phyloP scores from a whole-genome alignment of 35 echinoderm and acorn worm genomes.

The Heliocidaris tuberculata region DNA sequence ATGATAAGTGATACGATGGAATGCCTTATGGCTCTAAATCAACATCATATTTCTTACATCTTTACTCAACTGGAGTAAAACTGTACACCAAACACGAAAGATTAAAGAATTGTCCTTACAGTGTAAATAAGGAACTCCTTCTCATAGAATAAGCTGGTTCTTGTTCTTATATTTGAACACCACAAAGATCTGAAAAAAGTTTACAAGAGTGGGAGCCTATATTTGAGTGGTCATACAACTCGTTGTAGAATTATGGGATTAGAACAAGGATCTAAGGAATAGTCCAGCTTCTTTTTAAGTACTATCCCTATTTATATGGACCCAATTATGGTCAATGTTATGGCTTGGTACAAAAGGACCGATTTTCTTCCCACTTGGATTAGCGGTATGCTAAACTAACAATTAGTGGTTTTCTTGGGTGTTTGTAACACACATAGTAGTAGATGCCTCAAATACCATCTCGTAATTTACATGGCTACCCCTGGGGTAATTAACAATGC shows the following conservation, averaged over 20 bases:
- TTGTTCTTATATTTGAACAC: not conserved
- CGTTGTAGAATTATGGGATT: not conserved
- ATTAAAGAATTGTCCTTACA: not conserved
- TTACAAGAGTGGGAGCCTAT: not conserved
- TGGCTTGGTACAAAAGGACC: not conserved
- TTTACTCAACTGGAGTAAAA: not conserved
- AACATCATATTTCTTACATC: too few relatives aligned
- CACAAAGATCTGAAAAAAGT: not conserved
- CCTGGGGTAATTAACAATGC: not conserved
- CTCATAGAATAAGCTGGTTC: not conserved
- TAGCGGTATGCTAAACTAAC: not conserved
- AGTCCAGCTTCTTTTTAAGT: not conserved
- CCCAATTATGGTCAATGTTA: not conserved
- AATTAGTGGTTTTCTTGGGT: not conserved
- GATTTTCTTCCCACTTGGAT: not conserved
- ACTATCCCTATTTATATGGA: not conserved
- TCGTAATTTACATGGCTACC: not conserved
- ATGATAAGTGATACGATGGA: too few relatives aligned
- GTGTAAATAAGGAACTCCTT: not conserved
- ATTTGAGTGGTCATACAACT: not conserved
- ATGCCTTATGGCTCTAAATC: too few relatives aligned
- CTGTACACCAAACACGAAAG: not conserved
- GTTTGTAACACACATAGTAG: not conserved
- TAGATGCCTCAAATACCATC: not conserved
- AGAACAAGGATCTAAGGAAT: not conserved